Percentiles rank a stretch among this genome's conserved stretches.
Conservation (phyloP, 2,888 invertebrate species). For the Phrixothrix hirtus region DNA sequence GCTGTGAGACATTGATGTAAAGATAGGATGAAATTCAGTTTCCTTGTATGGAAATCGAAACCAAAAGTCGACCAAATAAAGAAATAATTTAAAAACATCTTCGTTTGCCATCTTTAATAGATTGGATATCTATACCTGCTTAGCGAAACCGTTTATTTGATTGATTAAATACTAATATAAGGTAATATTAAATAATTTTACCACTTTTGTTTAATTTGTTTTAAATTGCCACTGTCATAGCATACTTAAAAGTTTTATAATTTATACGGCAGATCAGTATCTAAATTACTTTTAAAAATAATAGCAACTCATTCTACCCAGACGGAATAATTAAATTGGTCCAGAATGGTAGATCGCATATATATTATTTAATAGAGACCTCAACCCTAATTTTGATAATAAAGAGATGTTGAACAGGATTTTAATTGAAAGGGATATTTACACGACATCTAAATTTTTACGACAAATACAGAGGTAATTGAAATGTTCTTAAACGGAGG, state of each 20-base stretch:
- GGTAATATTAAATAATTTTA: constrained; percentile 21
- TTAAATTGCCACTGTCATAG: constrained; percentile 27
- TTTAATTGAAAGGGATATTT: too few relatives aligned
- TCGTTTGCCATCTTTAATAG: neutral
- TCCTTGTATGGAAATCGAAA: constrained; percentile 30
- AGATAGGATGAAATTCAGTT: constrained; percentile 26
- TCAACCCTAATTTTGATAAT: too few relatives aligned
- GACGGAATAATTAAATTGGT: constrained; percentile 8
- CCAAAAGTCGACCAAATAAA: constrained; percentile 20
- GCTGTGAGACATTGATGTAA: constrained; percentile 25
- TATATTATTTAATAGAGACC: too few relatives aligned
- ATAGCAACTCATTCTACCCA: constrained; percentile 7
- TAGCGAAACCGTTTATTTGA: constrained; percentile 3
- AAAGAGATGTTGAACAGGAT: too few relatives aligned
- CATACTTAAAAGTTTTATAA: constrained; percentile 22
- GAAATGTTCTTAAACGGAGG: constrained; percentile 50
- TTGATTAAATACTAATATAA: constrained; percentile 17
- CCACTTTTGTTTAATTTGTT: constrained; percentile 19
- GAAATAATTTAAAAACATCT: neutral
- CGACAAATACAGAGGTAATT: constrained; percentile 39
- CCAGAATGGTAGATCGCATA: neutral
- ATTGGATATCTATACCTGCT: constrained; percentile 14
- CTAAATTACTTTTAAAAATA: constrained; percentile 20
- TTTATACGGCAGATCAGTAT: constrained; percentile 22
- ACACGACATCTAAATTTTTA: too few relatives aligned